A percentile compares a stretch with the other conserved stretches of the same genome.
Evolutionary conservation across 2,113 vertebrate genomes (phyloP).

Genomic region (Bolborhynchus lineola): DNA sequence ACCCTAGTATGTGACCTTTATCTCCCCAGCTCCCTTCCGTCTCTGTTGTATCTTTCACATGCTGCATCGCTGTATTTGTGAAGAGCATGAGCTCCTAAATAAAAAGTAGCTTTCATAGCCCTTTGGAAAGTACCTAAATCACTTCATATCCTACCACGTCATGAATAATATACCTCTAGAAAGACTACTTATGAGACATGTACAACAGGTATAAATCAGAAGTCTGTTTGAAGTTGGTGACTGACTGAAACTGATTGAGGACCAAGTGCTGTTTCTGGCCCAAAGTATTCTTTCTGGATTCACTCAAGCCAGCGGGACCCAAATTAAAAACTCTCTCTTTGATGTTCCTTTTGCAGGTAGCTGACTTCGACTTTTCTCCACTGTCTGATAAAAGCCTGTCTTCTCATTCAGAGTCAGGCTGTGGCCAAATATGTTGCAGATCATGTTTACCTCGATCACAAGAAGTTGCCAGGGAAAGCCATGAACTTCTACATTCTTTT

Average conservation of each 20-base stretch:
- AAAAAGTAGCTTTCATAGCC: background rate
- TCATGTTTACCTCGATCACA: constrained; percentile 47
- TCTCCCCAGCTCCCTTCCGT: background rate
- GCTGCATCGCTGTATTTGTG: background rate
- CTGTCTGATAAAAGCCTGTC: constrained; percentile 55
- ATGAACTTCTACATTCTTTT: constrained; percentile 66
- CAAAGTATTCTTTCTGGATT: background rate
- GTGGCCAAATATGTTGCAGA: constrained; percentile 57
- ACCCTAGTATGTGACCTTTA: background rate
- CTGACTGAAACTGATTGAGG: background rate
- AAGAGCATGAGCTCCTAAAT: background rate
- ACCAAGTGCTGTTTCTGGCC: background rate
- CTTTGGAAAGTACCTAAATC: background rate
- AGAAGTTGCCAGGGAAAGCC: constrained; percentile 60
- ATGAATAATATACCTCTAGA: background rate
- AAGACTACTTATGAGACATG: background rate
- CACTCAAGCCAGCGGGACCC: background rate
- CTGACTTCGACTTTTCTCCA: constrained; percentile 77
- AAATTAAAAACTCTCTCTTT: background rate
- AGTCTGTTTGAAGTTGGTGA: background rate
- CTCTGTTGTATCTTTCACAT: background rate
- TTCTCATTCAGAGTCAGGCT: constrained; percentile 16
- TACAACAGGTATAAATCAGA: background rate
- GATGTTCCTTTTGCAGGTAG: constrained; percentile 53
- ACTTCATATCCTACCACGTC: background rate